Conservation (phyloP, 2,113 vertebrate genomes). For the Podarcis muralis region DNA sequence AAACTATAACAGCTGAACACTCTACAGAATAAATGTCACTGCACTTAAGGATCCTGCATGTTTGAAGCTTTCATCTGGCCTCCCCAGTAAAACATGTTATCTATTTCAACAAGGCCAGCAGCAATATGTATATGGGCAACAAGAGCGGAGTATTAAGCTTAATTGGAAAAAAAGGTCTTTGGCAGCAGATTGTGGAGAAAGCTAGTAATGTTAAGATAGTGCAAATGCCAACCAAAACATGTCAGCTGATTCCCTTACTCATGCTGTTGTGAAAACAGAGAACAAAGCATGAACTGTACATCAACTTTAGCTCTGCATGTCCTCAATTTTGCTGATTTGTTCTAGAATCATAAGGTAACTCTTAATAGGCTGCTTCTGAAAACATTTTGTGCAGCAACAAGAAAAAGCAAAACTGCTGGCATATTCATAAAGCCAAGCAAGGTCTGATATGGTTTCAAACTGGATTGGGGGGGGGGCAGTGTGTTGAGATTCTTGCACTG, state of each 20-base stretch:
- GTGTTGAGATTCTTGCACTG: too few species aligned
- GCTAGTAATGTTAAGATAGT: background rate
- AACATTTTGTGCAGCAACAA: background rate
- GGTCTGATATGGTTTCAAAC: too few species aligned
- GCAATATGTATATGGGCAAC: background rate
- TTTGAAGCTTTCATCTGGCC: background rate
- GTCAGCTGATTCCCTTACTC: constrained; percentile 31
- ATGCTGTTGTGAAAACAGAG: constrained; percentile 2
- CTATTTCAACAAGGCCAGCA: background rate
- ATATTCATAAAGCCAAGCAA: too few species aligned
- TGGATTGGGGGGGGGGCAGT: too few species aligned
- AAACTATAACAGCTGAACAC: background rate
- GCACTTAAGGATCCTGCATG: background rate
- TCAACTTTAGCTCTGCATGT: background rate
- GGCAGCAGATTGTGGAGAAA: constrained; percentile 28
- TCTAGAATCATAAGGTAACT: constrained; percentile 6
- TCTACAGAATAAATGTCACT: background rate
- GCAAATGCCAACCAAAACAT: background rate
- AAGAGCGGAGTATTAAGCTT: background rate
- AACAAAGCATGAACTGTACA: constrained; percentile 29
- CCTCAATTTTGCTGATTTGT: constrained; percentile 22
- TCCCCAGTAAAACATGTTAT: background rate
- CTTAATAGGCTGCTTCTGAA: background rate
- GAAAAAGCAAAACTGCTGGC: too few species aligned
- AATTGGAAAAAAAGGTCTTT: constrained; percentile 10